phyloP scores from a whole-genome alignment of 2,113 vertebrate genomes.

The Taxidea taxus region DNA sequence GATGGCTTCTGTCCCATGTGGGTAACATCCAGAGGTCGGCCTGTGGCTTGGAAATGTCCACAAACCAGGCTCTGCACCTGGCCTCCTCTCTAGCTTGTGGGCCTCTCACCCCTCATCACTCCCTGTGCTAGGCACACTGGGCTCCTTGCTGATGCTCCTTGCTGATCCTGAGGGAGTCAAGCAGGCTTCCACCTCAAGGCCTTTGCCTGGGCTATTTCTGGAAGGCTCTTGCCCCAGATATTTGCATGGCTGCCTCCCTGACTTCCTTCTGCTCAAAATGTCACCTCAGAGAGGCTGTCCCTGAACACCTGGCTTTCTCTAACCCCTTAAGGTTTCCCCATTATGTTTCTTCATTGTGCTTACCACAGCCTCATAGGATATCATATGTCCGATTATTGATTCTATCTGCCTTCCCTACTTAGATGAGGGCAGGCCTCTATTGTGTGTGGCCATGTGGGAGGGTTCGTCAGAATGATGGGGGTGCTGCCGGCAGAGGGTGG shows the following conservation, averaged over 20 bases:
- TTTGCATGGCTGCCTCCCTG: not conserved
- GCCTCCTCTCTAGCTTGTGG: not conserved
- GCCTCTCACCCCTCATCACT: not conserved
- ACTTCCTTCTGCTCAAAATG: not conserved
- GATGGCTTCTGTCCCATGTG: not conserved
- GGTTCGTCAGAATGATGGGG: not conserved
- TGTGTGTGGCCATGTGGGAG: not conserved
- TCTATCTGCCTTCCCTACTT: not conserved
- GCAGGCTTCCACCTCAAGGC: not conserved
- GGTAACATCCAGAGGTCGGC: not conserved
- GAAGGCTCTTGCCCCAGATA: not conserved
- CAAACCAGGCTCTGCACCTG: accelerated
- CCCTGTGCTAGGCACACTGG: not conserved
- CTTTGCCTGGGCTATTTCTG: not conserved
- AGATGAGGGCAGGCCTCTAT: not conserved
- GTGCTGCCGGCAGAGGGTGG: not conserved
- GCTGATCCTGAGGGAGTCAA: not conserved
- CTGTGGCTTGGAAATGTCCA: not conserved
- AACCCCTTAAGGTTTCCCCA: not conserved
- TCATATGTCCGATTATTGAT: not conserved
- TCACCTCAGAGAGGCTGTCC: not conserved
- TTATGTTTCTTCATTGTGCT: not conserved
- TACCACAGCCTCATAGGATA: not conserved
- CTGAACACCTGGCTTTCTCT: not conserved
- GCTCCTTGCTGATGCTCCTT: not conserved